Base-by-base conservation (phyloP, 2,113 vertebrate species). In the Lonchura striata region DNA sequence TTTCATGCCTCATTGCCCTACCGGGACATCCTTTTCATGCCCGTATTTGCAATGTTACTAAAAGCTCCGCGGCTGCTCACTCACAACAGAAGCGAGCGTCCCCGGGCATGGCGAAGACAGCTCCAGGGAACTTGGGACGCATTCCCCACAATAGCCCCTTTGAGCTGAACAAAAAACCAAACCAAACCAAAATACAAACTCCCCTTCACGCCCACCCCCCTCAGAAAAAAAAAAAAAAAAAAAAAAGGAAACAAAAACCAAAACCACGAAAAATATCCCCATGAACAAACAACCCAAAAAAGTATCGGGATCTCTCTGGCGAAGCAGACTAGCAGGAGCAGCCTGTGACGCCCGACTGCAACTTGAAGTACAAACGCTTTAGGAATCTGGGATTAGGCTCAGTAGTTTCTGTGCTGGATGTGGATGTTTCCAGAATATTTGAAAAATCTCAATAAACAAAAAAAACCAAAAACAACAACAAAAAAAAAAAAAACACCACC, bases 1-100 rank as follows among this genome's bases (percentile, higher is more conserved):
- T 97, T 97, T 97, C 94, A 94, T 87, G 95, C 91, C 82, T 95
- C 97, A 46, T 90, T 91, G 77, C 95, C 68, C 81, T 50, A 30
- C 79, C 53, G 96, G 53, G 56, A 90, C 92, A 92, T 95, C 91
- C 88, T 94, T 96, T 96, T 92, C 91, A 91, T 47, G 76, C 15
- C 39, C 60, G 33, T 82, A 72, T 86, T 96, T 88, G 82, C 80
- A 35, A 91, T 91, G 82, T 83, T 95, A 39, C 90, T 54, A 41
- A 78, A 82, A 93, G 82, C 69, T 33, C 21, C 47, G 46, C 64
- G 24, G 80, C 82, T 61, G 44, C 79, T 92, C 11, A 39, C 65
- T 20, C 61, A 46, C 47, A 70, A 54, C 78, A 87, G 96, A 80
- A 92, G 76, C 70, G 50, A 84, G 53, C 31, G 46, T 66, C 86